Evolutionary conservation across 2,888 invertebrate species (phyloP), one percentile per base, ranked within the genome.

Genomic region (Scrobipalpa costella): DNA sequence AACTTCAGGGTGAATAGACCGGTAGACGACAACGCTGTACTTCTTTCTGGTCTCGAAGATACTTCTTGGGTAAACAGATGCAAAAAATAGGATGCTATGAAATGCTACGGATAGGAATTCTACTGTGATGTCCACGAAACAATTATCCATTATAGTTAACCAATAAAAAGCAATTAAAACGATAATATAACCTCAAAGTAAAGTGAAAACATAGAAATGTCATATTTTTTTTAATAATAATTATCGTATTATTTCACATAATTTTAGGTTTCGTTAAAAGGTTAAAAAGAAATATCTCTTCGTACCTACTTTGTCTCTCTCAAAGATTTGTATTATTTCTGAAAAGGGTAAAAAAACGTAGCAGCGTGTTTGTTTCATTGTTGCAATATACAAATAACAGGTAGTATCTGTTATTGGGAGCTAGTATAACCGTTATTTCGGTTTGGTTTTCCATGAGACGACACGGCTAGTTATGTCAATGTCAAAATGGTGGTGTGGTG

Each of bases 61-160:
- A 72, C 91, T 92, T 64, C 88, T 84, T 0, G 95, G 95, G 79
- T 95, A 95, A 52, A 95, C 80, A 69, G 93, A 92, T 62, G 93
- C 79, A 63, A 90, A 83, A 72, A 92, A 94, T 6, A 95, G 75
- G 63, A 95, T 93, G 63, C 88, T 93, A 73, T 95, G 94, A 66
- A 95, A 92, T 0, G 94, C 92, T 27, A 95, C 92, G 74, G 94
- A 93, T 33, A 95, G 78, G 78, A 95, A 95, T 83, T 95, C 95
- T 63, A 93, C 73, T n/a, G 93, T 80, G 61, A 95, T 83, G 71
- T 94, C 93, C 36, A 85, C 71, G 63, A 89, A 86, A 77, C 92
- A 93, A 81, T 71, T 76, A 78, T 88, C 89, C 90, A 90, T 90
- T 19, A 7, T 50, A 21, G 8, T 50, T n/a, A n/a, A n/a, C n/a